Evolutionary conservation across 1,140 invertebrate genomes (phyloP).

Genomic region (Pseudoatta argentina): DNA sequence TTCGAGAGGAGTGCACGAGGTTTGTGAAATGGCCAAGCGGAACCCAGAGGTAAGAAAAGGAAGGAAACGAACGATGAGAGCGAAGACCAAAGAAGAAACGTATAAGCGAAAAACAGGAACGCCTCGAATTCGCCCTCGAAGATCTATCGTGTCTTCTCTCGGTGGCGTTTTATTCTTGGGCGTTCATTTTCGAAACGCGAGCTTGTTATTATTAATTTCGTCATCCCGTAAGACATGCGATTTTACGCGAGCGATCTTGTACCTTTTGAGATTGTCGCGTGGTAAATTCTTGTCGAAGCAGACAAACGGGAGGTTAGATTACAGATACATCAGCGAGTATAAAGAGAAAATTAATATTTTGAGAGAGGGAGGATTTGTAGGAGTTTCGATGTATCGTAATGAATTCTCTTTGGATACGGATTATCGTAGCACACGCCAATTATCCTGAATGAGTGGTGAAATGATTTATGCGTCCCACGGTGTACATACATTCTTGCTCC

Average conservation of each 20-base stretch:
- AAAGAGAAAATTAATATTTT: constrained; percentile 15
- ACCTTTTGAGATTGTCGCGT: constrained; percentile 3
- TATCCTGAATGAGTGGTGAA: constrained; percentile 78
- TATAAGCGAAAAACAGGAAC: constrained; percentile 49
- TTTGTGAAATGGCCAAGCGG: constrained; percentile 67
- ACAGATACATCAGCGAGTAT: background rate
- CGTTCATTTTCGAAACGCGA: constrained; percentile 20
- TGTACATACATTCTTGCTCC: constrained; percentile 9
- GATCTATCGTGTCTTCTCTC: constrained; percentile 47
- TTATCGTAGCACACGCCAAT: constrained; percentile 81
- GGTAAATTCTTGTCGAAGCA: background rate
- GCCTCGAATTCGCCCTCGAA: constrained; percentile 21
- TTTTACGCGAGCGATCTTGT: background rate
- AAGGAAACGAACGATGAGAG: constrained; percentile 49
- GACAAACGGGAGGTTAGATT: background rate
- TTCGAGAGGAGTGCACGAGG: constrained; percentile 71
- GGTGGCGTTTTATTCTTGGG: constrained; percentile 22
- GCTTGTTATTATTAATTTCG: constrained; percentile 53
- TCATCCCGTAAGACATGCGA: constrained; percentile 20
- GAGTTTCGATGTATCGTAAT: constrained; percentile 71
- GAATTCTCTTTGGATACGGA: constrained; percentile 82
- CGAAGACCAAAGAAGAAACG: constrained; percentile 59
- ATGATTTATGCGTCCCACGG: constrained; percentile 80
- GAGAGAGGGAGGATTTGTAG: constrained; percentile 20
- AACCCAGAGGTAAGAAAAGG: constrained; percentile 23